Conservation (phyloP, 2,888 invertebrate genomes). For the Didymodactylos carnosus region DNA sequence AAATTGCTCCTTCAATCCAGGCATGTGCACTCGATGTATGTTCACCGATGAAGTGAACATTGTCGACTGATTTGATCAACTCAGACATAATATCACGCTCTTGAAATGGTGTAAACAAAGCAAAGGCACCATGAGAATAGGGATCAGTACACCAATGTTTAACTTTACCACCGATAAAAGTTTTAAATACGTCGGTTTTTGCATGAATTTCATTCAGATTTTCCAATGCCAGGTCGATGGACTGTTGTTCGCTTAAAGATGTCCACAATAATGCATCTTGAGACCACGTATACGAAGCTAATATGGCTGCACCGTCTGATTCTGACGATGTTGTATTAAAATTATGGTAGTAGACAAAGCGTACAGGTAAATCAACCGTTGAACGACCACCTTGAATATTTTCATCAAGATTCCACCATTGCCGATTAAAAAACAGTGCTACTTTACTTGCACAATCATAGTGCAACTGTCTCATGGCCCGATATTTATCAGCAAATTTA, state of each 20-base stretch:
- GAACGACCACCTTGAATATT: not conserved
- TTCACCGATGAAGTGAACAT: not conserved
- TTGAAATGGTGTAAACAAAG: not conserved
- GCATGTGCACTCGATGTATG: not conserved
- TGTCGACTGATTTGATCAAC: not conserved
- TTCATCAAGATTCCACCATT: not conserved
- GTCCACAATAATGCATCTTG: not conserved
- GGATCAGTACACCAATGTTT: not conserved
- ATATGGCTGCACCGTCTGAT: not conserved
- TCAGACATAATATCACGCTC: not conserved
- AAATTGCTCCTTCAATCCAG: not conserved
- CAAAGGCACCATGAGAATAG: not conserved
- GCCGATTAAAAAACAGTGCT: not conserved
- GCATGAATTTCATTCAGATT: not conserved
- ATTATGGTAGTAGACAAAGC: not conserved
- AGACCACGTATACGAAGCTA: not conserved
- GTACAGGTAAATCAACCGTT: not conserved
- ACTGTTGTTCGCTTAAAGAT: not conserved
- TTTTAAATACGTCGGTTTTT: accelerated
- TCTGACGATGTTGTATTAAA: not conserved
- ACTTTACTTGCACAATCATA: not conserved
- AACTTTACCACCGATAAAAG: not conserved
- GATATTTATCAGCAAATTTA: not conserved
- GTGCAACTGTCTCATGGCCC: not conserved
- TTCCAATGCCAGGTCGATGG: not conserved